Base-by-base conservation (phyloP, 64 coral and sea anemone genomes). In the Platygyra sinensis region DNA sequence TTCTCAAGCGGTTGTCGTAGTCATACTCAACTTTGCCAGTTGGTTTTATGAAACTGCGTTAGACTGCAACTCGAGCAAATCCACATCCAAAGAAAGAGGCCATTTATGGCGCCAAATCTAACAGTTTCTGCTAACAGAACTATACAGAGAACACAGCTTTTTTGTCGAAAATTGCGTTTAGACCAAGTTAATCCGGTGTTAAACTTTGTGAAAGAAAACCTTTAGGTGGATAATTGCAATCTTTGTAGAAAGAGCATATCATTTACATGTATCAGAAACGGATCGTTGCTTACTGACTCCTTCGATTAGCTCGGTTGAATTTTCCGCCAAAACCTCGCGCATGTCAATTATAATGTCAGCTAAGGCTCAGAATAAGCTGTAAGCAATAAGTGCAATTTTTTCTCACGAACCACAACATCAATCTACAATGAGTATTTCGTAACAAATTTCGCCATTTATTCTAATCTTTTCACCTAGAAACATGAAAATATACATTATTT, bases 11-110 rank as follows among this genome's bases (percentile, higher is more conserved):
- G 71, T 11, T 72, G 7, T 72, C 71, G 3, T 72, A 29, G 71
- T 31, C 71, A 29, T 72, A 72, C 71, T 72, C 71, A 25, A 72
- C 65, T 50, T 78, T 78, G 9, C 76, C 76, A 49, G 27, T 73
- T 13, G 71, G 2, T 31, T 32, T 73, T 31, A 32, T 9, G 28
- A 28, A 30, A 30, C 71, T 73, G 30, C 10, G 30, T 15, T 73
- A 33, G 29, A 73, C 71, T 30, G 71, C 71, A 73, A 73, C 71
- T 73, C 28, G 71, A 73, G 71, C 71, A 73, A 15, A 73, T 73
- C 71, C 71, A 15, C 71, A 72, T 25, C 71, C 71, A 72, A 72
- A 72, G 71, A 72, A 72, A 72, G n/a, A 30, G n/a, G 71, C 9
- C 13, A 28, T 25, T 72, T 72, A 72, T 72, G 54, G 54, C 10